Evolutionary conservation across 2,888 invertebrate genomes (phyloP).

Genomic region (Entomobrya proxima): DNA sequence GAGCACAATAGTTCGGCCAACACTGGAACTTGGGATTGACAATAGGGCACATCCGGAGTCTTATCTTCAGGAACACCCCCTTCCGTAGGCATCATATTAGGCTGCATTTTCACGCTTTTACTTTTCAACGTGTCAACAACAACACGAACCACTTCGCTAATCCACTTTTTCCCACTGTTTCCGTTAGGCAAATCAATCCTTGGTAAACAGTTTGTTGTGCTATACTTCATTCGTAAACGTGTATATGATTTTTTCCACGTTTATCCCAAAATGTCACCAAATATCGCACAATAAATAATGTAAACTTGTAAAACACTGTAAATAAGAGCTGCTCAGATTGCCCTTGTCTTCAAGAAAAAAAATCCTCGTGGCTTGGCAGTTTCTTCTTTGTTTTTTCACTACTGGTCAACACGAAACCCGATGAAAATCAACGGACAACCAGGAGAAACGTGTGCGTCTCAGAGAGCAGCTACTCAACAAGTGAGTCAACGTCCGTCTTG

Average conservation of each 20-base stretch:
- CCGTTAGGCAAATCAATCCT: slow-evolving; percentile 1
- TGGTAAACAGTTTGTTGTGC: not conserved
- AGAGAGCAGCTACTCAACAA: slow-evolving; percentile 62
- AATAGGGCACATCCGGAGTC: slow-evolving; percentile 73
- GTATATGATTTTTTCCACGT: not conserved
- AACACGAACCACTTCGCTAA: not conserved
- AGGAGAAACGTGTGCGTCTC: slow-evolving; percentile 46
- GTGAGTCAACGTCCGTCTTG: slow-evolving; percentile 66
- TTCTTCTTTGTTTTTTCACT: not conserved
- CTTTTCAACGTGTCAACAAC: not conserved
- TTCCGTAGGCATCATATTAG: slow-evolving; percentile 69
- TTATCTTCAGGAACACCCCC: slow-evolving; percentile 66
- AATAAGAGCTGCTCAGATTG: not conserved
- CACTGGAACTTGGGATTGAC: slow-evolving; percentile 74
- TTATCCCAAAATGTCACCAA: not conserved
- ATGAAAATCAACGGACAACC: slow-evolving; percentile 20
- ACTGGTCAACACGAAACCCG: slow-evolving; percentile 27
- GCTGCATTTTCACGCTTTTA: slow-evolving; percentile 69
- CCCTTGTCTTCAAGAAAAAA: not conserved
- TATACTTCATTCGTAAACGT: not conserved
- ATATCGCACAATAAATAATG: not conserved
- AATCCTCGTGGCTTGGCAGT: not conserved
- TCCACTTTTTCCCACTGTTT: not conserved
- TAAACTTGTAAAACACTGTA: not conserved
- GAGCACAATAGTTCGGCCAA: slow-evolving; percentile 75